phyloP scores from a whole-genome alignment of 2,113 vertebrate genomes.

The Alethe diademata region DNA sequence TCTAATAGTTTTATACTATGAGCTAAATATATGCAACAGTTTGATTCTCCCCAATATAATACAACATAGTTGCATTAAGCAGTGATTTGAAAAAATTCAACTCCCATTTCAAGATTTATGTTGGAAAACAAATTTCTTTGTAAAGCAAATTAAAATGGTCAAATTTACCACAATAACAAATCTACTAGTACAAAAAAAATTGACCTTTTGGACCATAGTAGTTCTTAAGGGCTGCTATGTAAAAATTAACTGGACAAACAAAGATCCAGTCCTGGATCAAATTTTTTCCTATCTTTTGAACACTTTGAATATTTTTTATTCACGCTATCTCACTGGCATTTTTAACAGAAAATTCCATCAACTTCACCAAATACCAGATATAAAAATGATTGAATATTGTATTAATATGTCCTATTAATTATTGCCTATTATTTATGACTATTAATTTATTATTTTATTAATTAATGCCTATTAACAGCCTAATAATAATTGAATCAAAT shows the following conservation, averaged over 20 bases:
- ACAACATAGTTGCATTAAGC: neutral
- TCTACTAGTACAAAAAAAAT: neutral
- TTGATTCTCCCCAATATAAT: neutral
- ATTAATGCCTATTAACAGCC: too few relatives aligned
- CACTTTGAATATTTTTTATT: neutral
- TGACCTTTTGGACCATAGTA: neutral
- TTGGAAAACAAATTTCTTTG: neutral
- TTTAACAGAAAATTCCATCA: neutral
- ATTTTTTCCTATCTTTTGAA: neutral
- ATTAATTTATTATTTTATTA: too few relatives aligned
- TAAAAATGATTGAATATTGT: neutral
- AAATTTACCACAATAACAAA: neutral
- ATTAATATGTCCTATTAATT: neutral
- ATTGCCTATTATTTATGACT: neutral
- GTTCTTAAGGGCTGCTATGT: neutral
- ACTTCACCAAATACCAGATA: neutral
- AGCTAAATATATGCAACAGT: neutral
- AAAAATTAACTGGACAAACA: neutral
- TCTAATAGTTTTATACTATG: neutral
- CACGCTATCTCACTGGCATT: neutral
- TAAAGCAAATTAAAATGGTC: neutral
- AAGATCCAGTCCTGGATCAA: neutral
- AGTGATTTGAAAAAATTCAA: neutral
- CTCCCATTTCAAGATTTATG: neutral
- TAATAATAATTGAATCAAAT: neutral